Conservation (phyloP, 2,113 vertebrate genomes). For the Hiodon alosoides region DNA sequence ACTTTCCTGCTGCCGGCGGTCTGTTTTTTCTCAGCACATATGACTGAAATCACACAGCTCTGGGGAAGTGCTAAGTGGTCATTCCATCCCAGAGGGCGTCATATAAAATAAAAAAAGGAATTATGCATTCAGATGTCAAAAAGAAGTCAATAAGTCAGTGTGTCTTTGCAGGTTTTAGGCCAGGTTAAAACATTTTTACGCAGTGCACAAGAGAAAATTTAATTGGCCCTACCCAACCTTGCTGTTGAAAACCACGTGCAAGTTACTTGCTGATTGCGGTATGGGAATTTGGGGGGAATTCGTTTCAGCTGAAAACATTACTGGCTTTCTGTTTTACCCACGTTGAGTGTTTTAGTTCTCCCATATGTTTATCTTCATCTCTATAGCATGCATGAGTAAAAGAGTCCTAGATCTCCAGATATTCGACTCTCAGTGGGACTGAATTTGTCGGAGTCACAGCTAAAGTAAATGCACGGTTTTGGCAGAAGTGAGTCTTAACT, state of each 20-base stretch:
- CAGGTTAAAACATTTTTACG: not conserved
- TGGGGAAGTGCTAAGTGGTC: not conserved
- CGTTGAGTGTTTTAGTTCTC: too few relatives aligned
- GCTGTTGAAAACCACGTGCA: not conserved
- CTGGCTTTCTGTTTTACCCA: too few relatives aligned
- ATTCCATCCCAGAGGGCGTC: not conserved
- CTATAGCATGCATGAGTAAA: too few relatives aligned
- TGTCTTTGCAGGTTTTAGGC: not conserved
- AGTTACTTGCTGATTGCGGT: not conserved
- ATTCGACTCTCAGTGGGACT: too few relatives aligned
- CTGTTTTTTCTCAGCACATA: slow-evolving; percentile 25
- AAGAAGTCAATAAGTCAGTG: not conserved
- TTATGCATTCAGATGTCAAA: not conserved
- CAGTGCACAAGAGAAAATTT: too few relatives aligned
- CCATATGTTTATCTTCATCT: too few relatives aligned
- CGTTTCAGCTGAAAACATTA: not conserved
- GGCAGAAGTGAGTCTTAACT: not conserved
- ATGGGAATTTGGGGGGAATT: not conserved
- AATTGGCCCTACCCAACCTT: not conserved
- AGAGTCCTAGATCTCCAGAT: too few relatives aligned
- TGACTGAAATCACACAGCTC: not conserved
- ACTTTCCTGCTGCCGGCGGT: slow-evolving; percentile 48
- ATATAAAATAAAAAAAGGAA: too few relatives aligned
- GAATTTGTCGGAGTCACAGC: too few relatives aligned
- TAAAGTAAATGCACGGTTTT: too few relatives aligned